Conservation (phyloP, 2,797 vertebrate genomes). For the Smutsia gigantea region DNA sequence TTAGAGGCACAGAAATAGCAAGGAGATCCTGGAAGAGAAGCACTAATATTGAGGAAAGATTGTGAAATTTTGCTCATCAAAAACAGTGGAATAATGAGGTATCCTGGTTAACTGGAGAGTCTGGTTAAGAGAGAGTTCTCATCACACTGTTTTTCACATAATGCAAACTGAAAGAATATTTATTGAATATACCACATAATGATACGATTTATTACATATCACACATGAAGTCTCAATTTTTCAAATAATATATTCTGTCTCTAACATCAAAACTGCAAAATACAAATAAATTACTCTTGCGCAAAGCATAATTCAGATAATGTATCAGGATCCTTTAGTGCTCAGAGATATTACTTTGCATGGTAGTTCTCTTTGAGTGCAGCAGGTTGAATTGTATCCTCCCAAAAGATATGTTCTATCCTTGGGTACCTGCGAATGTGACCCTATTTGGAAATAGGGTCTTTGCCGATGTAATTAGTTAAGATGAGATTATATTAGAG, state of each 20-base stretch:
- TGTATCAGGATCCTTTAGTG: not conserved
- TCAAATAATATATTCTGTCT: not conserved
- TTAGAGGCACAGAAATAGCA: not conserved
- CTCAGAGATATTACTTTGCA: not conserved
- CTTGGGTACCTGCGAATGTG: not conserved
- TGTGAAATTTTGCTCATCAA: not conserved
- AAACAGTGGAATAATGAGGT: not conserved
- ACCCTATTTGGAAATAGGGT: not conserved
- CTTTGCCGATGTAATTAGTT: not conserved
- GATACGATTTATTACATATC: not conserved
- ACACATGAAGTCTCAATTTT: conserved; percentile 18
- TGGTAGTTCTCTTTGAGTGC: not conserved
- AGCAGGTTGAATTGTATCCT: not conserved
- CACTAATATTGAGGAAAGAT: not conserved
- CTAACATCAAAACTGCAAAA: not conserved
- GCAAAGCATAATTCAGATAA: not conserved
- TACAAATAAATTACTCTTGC: not conserved
- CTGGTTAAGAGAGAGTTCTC: not conserved
- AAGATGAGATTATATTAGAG: not conserved
- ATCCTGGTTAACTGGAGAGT: not conserved
- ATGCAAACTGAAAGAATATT: conserved; percentile 1
- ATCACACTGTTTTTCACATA: not conserved
- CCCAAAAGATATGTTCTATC: not conserved
- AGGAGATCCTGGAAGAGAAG: not conserved
- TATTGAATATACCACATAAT: not conserved